Evolutionary conservation across 2,113 vertebrate genomes (phyloP), one percentile per base, ranked within the genome.

Genomic region (Thomomys bottae): DNA sequence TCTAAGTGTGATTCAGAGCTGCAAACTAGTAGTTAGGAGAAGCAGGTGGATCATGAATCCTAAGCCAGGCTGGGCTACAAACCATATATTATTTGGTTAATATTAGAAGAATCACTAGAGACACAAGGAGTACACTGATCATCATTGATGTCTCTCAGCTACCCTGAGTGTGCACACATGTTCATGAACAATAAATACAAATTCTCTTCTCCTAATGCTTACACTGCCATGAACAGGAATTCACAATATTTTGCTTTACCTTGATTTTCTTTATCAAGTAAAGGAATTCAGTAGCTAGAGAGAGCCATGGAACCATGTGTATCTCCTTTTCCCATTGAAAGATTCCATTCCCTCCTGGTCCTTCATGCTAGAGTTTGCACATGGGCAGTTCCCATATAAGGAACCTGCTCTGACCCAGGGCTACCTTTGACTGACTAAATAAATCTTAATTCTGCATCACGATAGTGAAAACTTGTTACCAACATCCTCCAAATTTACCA

Each of bases 331-430:
- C 70, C 28, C 36, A 49, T 2, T 6, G 26, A 30, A 87, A 49
- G n/a, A 18, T 49, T 24, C 14, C 45, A 3, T 5, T 49, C 49
- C 36, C 6, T 26, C 17, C 79, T 28, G 42, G 42, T 23, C 18
- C 21, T 79, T 24, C 5, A 21, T 9, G 8, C 40, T 59, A 32
- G 21, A 57, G 32, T 4, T n/a, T 23, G 34, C 21, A 61, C 34
- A 32, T 1, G 23, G 20, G 14, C n/a, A 38, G 14, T 54, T 12
- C 8, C 38, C 15, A 30, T 1, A 2, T 0, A 12, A 18, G 36
- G 54, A 76, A n/a, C 34, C 59, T 79, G 6, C 63, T 45, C n/a
- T 32, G 59, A 23, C 68, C 79, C 6, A 5, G 57, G 21, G 49
- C 64, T 61, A 12, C 36, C 40, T 15, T 2, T 8, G 9, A 11